Percentiles rank a stretch among this genome's conserved stretches.
Evolutionary conservation across 2,888 invertebrate species (phyloP).

Genomic region (Microctonus hyperodae): DNA sequence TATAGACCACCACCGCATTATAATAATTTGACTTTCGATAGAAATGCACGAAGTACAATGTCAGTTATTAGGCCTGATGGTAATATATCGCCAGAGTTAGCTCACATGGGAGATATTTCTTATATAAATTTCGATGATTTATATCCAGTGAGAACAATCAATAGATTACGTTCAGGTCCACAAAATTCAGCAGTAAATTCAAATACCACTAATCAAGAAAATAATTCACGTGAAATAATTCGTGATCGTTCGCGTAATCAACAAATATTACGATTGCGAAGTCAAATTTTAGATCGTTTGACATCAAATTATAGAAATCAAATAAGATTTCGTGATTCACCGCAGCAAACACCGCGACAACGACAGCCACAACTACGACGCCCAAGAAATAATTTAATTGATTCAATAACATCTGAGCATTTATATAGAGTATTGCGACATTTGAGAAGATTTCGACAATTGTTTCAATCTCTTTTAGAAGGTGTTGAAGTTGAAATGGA

Average conservation of each 20-base stretch:
- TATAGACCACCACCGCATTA: not conserved
- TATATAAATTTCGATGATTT: not conserved
- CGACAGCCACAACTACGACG: too few relatives aligned
- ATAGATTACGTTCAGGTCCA: not conserved
- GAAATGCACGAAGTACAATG: not conserved
- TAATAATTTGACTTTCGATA: not conserved
- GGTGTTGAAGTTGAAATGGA: not conserved
- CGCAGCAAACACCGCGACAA: too few relatives aligned
- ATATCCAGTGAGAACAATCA: not conserved
- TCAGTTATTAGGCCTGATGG: slow-evolving; percentile 1
- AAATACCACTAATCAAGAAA: not conserved
- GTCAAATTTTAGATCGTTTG: too few relatives aligned
- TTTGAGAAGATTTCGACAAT: not conserved
- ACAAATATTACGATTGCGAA: too few relatives aligned
- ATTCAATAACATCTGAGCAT: not conserved
- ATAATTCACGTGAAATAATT: not conserved
- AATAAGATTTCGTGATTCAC: too few relatives aligned
- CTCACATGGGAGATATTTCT: not conserved
- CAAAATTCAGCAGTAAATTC: not conserved
- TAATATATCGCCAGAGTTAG: not conserved
- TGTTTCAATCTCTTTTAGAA: not conserved
- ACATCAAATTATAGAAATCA: too few relatives aligned
- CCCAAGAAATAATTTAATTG: too few relatives aligned
- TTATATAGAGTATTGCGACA: not conserved
- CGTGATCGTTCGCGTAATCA: too few relatives aligned